Evolutionary conservation across 2,113 vertebrate species (phyloP).

Genomic region (Cnemophilus loriae): DNA sequence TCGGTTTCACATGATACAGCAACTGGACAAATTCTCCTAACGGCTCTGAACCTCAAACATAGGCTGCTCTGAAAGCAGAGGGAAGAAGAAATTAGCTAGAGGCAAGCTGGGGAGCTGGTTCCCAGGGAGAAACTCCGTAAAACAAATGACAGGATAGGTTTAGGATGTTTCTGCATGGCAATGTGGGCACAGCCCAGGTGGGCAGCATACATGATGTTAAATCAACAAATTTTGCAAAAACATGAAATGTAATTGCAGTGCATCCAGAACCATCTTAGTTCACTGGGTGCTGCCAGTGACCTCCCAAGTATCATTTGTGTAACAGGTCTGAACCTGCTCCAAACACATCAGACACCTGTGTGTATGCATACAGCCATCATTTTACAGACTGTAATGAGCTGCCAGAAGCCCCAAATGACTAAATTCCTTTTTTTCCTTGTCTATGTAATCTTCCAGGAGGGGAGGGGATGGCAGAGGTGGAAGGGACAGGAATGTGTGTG

Average conservation of each 20-base stretch:
- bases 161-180: background rate
- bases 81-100: background rate
- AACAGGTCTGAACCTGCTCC: background rate
- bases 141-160: background rate
- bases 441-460: background rate
- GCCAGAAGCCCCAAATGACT: background rate
- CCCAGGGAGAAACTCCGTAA: background rate
- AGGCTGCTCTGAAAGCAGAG: background rate
- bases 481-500: constrained; percentile 1
- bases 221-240: background rate
- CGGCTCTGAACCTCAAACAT: background rate
- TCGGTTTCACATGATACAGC: background rate
- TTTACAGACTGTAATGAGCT: background rate
- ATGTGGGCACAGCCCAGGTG: background rate
- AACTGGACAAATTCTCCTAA: background rate
- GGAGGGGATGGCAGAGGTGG: background rate
- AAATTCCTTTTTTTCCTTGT: background rate
- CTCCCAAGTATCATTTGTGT: fast-evolving
- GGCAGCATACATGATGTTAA: background rate
- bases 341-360: background rate
- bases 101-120: background rate
- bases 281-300: background rate
- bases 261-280: background rate
- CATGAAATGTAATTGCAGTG: background rate
- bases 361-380: background rate